Evolutionary conservation across 1,140 invertebrate species (phyloP).

Genomic region (Megalonaias nervosa): DNA sequence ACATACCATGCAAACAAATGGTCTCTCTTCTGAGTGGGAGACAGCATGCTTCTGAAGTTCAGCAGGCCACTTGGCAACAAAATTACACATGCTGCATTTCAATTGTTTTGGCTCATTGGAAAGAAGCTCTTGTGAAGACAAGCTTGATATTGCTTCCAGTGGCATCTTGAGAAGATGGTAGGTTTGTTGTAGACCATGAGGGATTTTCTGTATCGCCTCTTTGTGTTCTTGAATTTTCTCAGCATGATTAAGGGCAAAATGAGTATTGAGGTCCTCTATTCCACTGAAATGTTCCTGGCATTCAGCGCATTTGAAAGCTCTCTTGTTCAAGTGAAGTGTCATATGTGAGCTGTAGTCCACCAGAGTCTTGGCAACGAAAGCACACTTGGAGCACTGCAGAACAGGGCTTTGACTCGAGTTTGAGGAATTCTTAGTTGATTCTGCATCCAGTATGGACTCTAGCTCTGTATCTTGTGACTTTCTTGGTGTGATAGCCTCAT

Average conservation of each 20-base stretch:
- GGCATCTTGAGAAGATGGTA: constrained; percentile 68
- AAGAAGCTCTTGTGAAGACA: constrained; percentile 52
- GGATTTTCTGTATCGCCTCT: constrained; percentile 65
- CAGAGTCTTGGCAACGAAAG: constrained; percentile 57
- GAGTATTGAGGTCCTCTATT: constrained; percentile 64
- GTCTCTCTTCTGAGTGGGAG: constrained; percentile 67
- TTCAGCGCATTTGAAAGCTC: constrained; percentile 66
- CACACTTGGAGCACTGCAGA: constrained; percentile 58
- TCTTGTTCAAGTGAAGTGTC: constrained; percentile 63
- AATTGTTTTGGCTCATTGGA: constrained; percentile 57
- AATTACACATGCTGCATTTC: constrained; percentile 68
- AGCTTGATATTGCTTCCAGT: constrained; percentile 54
- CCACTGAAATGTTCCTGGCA: constrained; percentile 64
- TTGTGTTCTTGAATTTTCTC: constrained; percentile 63
- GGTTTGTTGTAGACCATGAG: constrained; percentile 66
- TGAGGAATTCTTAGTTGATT: too few relatives aligned
- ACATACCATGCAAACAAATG: constrained; percentile 70
- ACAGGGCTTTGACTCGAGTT: constrained; percentile 5
- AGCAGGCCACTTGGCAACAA: constrained; percentile 71
- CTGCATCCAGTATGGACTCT: too few relatives aligned
- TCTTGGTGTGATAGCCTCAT: too few relatives aligned
- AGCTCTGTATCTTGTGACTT: too few relatives aligned
- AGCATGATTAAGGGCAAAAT: constrained; percentile 59
- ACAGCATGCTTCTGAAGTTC: constrained; percentile 70
- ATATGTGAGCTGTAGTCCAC: constrained; percentile 65